A percentile compares a stretch with the other conserved stretches of the same genome.
Conservation (phyloP, 2,113 vertebrate species). For the Lutjanus erythropterus region DNA sequence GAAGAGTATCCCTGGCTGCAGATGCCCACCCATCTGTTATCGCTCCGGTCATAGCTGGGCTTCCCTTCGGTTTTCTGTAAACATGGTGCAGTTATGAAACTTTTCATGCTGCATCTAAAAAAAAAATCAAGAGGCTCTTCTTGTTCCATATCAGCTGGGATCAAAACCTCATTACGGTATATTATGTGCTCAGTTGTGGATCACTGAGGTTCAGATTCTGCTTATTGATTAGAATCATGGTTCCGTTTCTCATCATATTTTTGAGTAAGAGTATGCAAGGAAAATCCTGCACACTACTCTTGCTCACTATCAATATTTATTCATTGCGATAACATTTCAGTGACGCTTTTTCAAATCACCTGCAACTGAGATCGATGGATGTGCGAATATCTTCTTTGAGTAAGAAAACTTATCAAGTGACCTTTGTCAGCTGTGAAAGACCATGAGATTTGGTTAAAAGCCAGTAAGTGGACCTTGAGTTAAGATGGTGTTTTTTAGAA, state of each 20-base stretch:
- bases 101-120: conserved; percentile 12
- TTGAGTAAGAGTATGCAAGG: not conserved
- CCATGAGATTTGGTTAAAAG: no score
- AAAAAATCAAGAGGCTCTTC: not conserved
- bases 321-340: no score
- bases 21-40: conserved; percentile 74
- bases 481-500: no score
- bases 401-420: not conserved
- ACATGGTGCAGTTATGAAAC: conserved; percentile 21
- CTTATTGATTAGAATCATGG: not conserved
- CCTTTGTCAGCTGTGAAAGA: no score
- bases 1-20: conserved; percentile 57
- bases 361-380: no score
- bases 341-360: no score
- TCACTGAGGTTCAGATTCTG: not conserved
- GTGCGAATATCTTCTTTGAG: no score
- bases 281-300: no score
- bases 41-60: conserved; percentile 34
- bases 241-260: not conserved
- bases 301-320: no score
- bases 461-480: no score
- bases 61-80: conserved; percentile 58
- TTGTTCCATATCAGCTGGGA: not conserved
- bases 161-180: not conserved
- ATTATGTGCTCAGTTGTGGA: not conserved